Evolutionary conservation across 2,888 invertebrate genomes (phyloP).

Genomic region (Euproctis similis): DNA sequence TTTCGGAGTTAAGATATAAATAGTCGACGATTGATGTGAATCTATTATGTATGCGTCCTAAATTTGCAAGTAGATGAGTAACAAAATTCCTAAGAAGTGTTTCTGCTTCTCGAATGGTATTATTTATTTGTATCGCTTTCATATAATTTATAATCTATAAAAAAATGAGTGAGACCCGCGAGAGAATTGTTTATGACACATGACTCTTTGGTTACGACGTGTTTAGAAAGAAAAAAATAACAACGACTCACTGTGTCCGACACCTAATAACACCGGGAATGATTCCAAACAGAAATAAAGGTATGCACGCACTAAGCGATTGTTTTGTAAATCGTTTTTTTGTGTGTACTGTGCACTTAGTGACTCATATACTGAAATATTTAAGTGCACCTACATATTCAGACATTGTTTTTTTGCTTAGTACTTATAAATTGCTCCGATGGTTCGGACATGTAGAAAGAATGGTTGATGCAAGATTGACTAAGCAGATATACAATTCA

Average conservation of each 20-base stretch:
- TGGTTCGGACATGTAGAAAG: too few species aligned
- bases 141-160: too few species aligned
- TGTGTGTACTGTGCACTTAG: too few species aligned
- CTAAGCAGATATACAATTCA: too few species aligned
- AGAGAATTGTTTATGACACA: conserved; percentile 25
- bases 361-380: too few species aligned
- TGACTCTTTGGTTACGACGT: conserved; percentile 18
- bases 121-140: conserved; percentile 5
- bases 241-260: conserved; percentile 20
- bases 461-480: too few species aligned
- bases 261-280: conserved; percentile 22
- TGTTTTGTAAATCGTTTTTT: too few species aligned
- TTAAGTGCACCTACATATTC: too few species aligned
- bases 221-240: conserved; percentile 21
- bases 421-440: too few species aligned
- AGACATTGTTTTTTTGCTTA: too few species aligned
- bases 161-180: conserved; percentile 20
- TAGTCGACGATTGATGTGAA: conserved; percentile 25
- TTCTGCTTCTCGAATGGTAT: conserved; percentile 20
- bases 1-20: conserved; percentile 20
- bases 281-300: conserved; percentile 31
- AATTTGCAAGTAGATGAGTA: conserved; percentile 21
- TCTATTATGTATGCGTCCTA: conserved; percentile 19
- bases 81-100: too few species aligned
- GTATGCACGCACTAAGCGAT: conserved; percentile 42